Percentiles rank a stretch among this genome's conserved stretches.
Evolutionary conservation across 1,140 invertebrate genomes (phyloP).

Genomic region (Zophobas atratus): DNA sequence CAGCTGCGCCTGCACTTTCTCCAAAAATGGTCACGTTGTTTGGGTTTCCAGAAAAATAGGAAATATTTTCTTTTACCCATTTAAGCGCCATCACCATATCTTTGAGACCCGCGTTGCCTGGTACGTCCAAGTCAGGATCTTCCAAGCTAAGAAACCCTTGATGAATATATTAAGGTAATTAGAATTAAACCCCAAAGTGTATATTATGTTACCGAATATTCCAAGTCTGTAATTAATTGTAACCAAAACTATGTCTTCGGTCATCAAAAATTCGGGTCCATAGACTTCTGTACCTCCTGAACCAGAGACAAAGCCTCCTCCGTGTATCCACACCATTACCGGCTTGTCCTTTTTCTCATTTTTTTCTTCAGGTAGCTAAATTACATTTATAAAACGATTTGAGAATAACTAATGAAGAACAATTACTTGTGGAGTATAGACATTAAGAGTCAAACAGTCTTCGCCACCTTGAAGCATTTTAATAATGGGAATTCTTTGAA

Average conservation of each 20-base stretch:
- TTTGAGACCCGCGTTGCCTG: constrained; percentile 76
- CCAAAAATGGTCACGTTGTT: constrained; percentile 68
- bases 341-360: constrained; percentile 55
- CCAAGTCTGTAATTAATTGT: constrained; percentile 80
- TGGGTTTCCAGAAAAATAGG: constrained; percentile 69
- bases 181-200: neutral
- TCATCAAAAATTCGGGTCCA: constrained; percentile 75
- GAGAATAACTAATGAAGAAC: neutral
- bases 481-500: constrained; percentile 35
- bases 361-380: constrained; percentile 15
- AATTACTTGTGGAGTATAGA: constrained; percentile 72
- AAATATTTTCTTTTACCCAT: constrained; percentile 73
- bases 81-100: constrained; percentile 73
- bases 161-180: constrained; percentile 1
- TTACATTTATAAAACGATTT: neutral
- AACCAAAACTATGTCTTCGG: constrained; percentile 77
- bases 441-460: constrained; percentile 83
- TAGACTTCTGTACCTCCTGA: constrained; percentile 68
- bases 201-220: constrained; percentile 69
- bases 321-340: constrained; percentile 67
- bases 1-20: constrained; percentile 68
- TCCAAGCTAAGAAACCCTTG: constrained; percentile 59
- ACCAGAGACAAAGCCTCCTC: constrained; percentile 69
- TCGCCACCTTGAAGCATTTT: constrained; percentile 66
- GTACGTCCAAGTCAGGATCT: constrained; percentile 65